Evolutionary conservation across 2,888 invertebrate genomes (phyloP).

Genomic region (Odontothrips loti): DNA sequence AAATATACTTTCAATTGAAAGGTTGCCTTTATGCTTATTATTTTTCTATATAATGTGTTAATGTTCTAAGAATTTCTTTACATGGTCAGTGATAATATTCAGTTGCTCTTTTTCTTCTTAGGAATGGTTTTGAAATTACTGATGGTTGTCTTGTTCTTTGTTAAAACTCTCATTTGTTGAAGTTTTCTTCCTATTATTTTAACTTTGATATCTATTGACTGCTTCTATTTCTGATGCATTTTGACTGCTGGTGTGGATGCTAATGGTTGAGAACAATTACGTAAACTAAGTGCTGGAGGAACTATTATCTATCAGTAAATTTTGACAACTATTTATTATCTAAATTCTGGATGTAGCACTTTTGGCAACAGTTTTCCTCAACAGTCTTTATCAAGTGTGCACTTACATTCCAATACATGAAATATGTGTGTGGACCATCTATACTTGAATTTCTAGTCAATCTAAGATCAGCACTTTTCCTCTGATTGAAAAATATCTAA

Average conservation of each 20-base stretch:
- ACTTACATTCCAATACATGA: not conserved
- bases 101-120: not conserved
- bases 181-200: not conserved
- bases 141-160: not conserved
- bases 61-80: not conserved
- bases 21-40: slow-evolving; percentile 5
- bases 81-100: not conserved
- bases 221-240: not conserved
- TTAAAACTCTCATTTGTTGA: not conserved
- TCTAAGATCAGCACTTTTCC: not conserved
- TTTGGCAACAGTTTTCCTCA: not conserved
- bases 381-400: not conserved
- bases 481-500: not conserved
- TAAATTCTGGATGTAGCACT: not conserved
- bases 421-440: not conserved
- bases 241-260: not conserved
- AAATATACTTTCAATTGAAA: slow-evolving; percentile 1
- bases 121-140: not conserved
- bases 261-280: not conserved
- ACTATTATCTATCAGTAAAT: not conserved
- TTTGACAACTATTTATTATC: not conserved
- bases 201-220: not conserved
- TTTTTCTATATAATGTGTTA: not conserved
- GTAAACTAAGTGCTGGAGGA: not conserved
- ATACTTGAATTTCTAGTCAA: slow-evolving; percentile 20